Evolutionary conservation across 2,888 invertebrate genomes (phyloP).

Genomic region (Drosophila pegasa): DNA sequence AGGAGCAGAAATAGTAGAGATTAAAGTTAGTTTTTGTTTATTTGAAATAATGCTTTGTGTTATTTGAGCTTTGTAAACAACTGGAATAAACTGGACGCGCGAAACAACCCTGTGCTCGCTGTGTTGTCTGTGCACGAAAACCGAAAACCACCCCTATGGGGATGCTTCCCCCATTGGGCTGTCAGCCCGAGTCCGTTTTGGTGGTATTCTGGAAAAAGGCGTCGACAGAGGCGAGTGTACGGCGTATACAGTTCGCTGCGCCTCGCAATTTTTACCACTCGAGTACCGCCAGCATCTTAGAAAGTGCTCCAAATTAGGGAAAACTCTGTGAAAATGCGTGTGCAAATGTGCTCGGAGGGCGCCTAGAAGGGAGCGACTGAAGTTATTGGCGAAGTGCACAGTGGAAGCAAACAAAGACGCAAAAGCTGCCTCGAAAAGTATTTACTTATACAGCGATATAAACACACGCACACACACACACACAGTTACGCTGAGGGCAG

Average conservation of each 20-base stretch:
- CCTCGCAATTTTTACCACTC: slow-evolving; percentile 14
- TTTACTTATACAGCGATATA: slow-evolving; percentile 48
- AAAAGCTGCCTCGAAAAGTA: slow-evolving; percentile 34
- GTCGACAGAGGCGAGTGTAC: slow-evolving; percentile 64
- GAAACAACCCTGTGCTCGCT: slow-evolving; percentile 71
- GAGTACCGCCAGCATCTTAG: slow-evolving; percentile 13
- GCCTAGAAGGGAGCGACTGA: slow-evolving; percentile 11
- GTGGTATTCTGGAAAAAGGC: slow-evolving; percentile 76
- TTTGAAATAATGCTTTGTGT: slow-evolving; percentile 12
- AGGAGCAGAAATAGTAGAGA: slow-evolving; percentile 5
- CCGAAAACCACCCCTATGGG: slow-evolving; percentile 76
- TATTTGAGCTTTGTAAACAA: slow-evolving; percentile 31
- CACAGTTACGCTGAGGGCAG: slow-evolving; percentile 14
- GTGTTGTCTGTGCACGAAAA: slow-evolving; percentile 47
- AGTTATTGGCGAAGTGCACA: background rate
- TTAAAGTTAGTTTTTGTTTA: background rate
- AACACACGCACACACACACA: background rate
- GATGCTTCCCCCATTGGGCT: slow-evolving; percentile 50
- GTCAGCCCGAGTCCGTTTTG: slow-evolving; percentile 56
- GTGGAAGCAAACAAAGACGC: slow-evolving; percentile 15
- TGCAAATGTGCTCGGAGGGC: slow-evolving; percentile 7
- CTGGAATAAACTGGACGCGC: slow-evolving; percentile 49
- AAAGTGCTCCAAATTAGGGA: background rate
- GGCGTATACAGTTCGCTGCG: slow-evolving; percentile 32
- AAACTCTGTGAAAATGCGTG: slow-evolving; percentile 21